Conservation (phyloP, 1,140 invertebrate species). For the Myzus persicae region DNA sequence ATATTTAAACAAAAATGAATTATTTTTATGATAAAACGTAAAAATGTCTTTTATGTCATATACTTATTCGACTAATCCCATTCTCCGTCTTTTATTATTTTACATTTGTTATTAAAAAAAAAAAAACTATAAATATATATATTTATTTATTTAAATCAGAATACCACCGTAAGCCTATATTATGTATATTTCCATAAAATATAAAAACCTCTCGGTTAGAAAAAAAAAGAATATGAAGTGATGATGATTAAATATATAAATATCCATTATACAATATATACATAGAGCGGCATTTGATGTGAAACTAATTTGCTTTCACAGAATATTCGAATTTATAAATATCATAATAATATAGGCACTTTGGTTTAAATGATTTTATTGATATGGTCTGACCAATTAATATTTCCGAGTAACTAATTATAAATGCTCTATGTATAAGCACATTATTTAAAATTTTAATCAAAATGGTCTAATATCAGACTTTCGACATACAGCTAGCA, state of each 20-base stretch:
- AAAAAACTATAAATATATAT: not conserved
- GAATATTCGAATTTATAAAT: not conserved
- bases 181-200: not conserved
- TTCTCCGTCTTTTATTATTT: not conserved
- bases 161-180: not conserved
- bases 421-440: not conserved
- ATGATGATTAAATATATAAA: not conserved
- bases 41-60: not conserved
- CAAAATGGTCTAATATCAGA: not conserved
- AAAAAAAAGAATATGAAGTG: not conserved
- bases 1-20: slow-evolving; percentile 3
- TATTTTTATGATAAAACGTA: not conserved
- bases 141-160: not conserved
- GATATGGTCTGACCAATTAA: not conserved
- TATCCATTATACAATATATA: too few species aligned
- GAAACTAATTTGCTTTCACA: not conserved
- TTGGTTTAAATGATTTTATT: not conserved
- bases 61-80: not conserved
- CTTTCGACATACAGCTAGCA: not conserved
- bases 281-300: not conserved
- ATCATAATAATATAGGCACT: not conserved
- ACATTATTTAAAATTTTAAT: not conserved
- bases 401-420: not conserved
- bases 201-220: not conserved
- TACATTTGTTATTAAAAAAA: not conserved